Percentiles rank a stretch among this genome's conserved stretches.
Conservation (phyloP, 2,113 vertebrate genomes). For the Pristiophorus japonicus region DNA sequence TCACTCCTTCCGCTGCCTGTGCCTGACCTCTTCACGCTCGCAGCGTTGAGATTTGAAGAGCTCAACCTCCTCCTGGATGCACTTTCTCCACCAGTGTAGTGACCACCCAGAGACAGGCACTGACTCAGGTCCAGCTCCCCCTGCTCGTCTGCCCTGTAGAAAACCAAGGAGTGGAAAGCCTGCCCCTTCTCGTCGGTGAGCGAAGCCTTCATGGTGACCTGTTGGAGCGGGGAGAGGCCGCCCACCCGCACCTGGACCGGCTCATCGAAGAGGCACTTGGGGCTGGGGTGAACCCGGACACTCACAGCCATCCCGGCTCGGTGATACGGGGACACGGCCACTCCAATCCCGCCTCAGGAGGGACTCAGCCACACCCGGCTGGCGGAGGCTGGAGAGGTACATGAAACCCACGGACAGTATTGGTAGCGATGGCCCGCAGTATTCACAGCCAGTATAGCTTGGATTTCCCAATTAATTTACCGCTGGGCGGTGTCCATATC, state of each 20-base stretch:
- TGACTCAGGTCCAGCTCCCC: constrained; percentile 58
- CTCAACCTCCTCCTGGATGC: too few relatives aligned
- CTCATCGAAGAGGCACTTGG: constrained; percentile 55
- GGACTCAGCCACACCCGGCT: too few relatives aligned
- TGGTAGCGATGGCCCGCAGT: not conserved
- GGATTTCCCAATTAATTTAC: not conserved
- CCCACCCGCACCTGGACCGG: constrained; percentile 52
- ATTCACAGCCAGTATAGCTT: not conserved
- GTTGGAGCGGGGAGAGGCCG: constrained; percentile 58
- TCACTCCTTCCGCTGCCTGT: too few relatives aligned
- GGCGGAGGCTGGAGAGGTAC: not conserved
- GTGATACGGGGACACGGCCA: not conserved
- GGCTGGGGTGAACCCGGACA: constrained; percentile 43
- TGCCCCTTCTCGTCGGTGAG: constrained; percentile 64
- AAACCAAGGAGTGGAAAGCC: constrained; percentile 61
- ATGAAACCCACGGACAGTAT: not conserved
- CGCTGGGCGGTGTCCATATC: not conserved
- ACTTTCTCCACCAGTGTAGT: constrained; percentile 61
- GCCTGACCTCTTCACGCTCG: too few relatives aligned
- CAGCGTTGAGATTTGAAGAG: too few relatives aligned
- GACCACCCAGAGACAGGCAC: constrained; percentile 55
- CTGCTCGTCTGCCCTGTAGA: constrained; percentile 54
- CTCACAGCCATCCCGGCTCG: constrained; percentile 38
- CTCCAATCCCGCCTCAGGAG: not conserved
- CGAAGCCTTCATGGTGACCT: constrained; percentile 60